Evolutionary conservation across 2,888 invertebrate genomes (phyloP), one percentile per base, ranked within the genome.

Genomic region (Gisinianus flammeolus): DNA sequence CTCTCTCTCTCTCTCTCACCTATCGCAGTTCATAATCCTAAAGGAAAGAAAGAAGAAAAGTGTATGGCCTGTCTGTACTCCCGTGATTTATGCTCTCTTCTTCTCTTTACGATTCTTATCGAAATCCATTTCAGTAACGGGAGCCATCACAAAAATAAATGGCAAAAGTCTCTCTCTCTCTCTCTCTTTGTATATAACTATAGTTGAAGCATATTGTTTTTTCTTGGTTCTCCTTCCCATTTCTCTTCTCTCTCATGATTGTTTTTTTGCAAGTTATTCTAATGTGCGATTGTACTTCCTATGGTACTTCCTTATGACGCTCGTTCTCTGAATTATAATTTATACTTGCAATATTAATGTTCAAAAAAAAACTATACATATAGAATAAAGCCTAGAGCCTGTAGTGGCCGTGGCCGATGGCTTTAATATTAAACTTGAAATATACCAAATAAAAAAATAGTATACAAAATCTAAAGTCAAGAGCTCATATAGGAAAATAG

Each of bases 91-190:
- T 78, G 70, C 78, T 69, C 74, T 62, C 28, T 62, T 8, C 62
- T 44, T 44, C 70, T 77, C 71, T 31, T 67, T 77, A 30, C 64
- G 74, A 78, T 78, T 69, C 78, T 74, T 78, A 78, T 78, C 78
- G 52, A 64, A 69, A 52, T 35, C 66, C 67, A 64, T 67, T 74
- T 72, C 22, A 69, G 74, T 78, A 78, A 78, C 78, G 78, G 78
- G 78, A 74, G 78, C 70, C 62, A 74, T 74, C 74, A 69, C 68
- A 78, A 31, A 33, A 70, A 70, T 78, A 70, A 78, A 72, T 72
- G 72, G 33, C 30, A 56, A 30, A 44, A 44, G 44, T 44, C 44
- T 44, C 44, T 44, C 35, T 35, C 35, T 35, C 12, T 35, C 35
- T 35, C 12, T 35, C n/a, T n/a, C n/a, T n/a, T n/a, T n/a, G n/a